Conservation (phyloP, 2,113 vertebrate species). For the Corythaeola cristata region DNA sequence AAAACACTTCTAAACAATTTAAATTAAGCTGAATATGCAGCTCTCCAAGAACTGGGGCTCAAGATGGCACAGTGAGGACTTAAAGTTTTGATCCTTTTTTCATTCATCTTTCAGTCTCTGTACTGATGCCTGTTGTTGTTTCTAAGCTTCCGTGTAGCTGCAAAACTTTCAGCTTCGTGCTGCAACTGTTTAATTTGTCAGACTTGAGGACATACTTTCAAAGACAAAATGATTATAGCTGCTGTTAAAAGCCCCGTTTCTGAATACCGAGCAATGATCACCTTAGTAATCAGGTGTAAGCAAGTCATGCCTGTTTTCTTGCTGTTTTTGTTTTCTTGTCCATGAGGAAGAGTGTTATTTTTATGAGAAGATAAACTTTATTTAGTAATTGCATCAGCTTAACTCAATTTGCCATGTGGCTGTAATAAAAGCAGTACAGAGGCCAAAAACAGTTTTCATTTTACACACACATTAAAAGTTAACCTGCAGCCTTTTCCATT, state of each 20-base stretch:
- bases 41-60: neutral
- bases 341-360: neutral
- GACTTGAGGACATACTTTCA: neutral
- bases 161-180: neutral
- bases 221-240: neutral
- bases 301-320: neutral
- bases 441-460: conserved; percentile 10
- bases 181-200: neutral
- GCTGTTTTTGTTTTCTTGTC: neutral
- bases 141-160: neutral
- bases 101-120: neutral
- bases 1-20: neutral
- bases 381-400: neutral
- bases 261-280: neutral
- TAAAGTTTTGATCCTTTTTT: neutral
- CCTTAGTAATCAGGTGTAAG: neutral
- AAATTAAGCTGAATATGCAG: neutral
- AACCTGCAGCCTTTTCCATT: conserved; percentile 38
- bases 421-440: conserved; percentile 35
- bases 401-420: neutral
- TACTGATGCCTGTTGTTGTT: neutral
- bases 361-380: neutral
- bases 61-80: neutral
- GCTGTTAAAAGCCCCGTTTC: neutral
- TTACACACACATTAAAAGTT: conserved; percentile 20